Conservation (phyloP, 2,888 invertebrate species). For the Hemicrepidius hirtus region DNA sequence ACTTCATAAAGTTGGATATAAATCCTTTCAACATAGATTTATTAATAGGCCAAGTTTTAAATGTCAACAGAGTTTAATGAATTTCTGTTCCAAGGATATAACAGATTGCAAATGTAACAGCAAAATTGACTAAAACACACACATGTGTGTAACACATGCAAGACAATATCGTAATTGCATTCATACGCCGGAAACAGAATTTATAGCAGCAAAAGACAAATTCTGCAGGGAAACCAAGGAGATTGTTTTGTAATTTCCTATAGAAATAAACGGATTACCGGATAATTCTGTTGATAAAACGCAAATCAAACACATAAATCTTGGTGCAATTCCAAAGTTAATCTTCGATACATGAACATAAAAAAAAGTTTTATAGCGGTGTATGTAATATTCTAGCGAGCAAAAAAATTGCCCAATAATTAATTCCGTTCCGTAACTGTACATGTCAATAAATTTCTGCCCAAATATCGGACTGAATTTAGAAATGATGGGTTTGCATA, state of each 20-base stretch:
- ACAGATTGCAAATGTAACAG: constrained; percentile 19
- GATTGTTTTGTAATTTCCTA: constrained; percentile 26
- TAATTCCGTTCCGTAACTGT: constrained; percentile 30
- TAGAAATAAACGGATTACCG: constrained; percentile 44
- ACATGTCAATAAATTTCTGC: constrained; percentile 25
- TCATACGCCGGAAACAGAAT: constrained; percentile 1
- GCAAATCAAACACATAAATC: constrained; percentile 48
- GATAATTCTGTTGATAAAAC: constrained; percentile 43
- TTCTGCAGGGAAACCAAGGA: constrained; percentile 21
- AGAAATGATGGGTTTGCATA: constrained; percentile 33
- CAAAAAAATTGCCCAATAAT: constrained; percentile 25
- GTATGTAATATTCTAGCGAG: constrained; percentile 11
- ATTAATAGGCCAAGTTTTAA: constrained; percentile 35
- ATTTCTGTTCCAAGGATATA: constrained; percentile 33
- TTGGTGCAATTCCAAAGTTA: constrained; percentile 28
- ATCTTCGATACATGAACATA: constrained; percentile 15
- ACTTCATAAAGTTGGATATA: constrained; percentile 1
- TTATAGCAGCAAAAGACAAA: constrained; percentile 21
- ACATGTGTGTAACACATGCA: constrained; percentile 19
- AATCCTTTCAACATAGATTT: constrained; percentile 22
- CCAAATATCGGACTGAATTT: constrained; percentile 13
- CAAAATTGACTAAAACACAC: constrained; percentile 15
- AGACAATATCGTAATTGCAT: constrained; percentile 9
- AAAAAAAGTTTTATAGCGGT: neutral
- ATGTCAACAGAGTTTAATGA: constrained; percentile 40